Conservation (phyloP, 2,888 invertebrate genomes). For the Drosophila kambysellisi region DNA sequence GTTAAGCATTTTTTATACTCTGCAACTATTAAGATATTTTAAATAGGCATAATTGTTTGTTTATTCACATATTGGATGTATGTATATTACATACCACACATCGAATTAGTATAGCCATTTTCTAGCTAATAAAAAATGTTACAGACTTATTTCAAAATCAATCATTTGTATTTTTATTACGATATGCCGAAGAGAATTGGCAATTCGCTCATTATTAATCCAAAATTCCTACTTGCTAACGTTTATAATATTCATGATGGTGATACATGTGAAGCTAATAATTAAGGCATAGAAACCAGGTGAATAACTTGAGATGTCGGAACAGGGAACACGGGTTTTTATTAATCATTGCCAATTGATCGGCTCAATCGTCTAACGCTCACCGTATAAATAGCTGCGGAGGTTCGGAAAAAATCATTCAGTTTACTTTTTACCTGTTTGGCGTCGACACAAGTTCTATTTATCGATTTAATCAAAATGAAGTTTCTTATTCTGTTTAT, state of each 20-base stretch:
- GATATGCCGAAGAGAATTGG: not conserved
- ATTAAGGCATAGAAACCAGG: slow-evolving; percentile 53
- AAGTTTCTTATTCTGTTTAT: slow-evolving; percentile 74
- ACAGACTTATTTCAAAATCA: not conserved
- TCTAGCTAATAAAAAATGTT: not conserved
- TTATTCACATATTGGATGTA: not conserved
- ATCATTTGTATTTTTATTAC: not conserved
- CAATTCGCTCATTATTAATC: not conserved
- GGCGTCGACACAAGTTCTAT: slow-evolving; percentile 36
- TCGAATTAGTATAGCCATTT: not conserved
- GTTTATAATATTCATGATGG: slow-evolving; percentile 8
- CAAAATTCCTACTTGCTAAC: not conserved
- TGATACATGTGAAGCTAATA: slow-evolving; percentile 31
- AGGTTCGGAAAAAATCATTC: slow-evolving; percentile 36
- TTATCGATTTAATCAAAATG: slow-evolving; percentile 54
- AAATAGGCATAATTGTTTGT: not conserved
- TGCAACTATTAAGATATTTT: not conserved
- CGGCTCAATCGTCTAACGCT: slow-evolving; percentile 1
- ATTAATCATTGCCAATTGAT: slow-evolving; percentile 37
- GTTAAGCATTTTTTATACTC: slow-evolving; percentile 2
- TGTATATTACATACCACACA: not conserved
- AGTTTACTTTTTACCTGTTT: slow-evolving; percentile 54
- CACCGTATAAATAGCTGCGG: slow-evolving; percentile 66
- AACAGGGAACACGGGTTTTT: slow-evolving; percentile 16
- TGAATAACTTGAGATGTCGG: slow-evolving; percentile 23